These are phyloP conservation scores for Drosophila rhopaloa DNA, from an alignment of 1,140 invertebrate genomes.

Conservation along the genomic window DNA sequence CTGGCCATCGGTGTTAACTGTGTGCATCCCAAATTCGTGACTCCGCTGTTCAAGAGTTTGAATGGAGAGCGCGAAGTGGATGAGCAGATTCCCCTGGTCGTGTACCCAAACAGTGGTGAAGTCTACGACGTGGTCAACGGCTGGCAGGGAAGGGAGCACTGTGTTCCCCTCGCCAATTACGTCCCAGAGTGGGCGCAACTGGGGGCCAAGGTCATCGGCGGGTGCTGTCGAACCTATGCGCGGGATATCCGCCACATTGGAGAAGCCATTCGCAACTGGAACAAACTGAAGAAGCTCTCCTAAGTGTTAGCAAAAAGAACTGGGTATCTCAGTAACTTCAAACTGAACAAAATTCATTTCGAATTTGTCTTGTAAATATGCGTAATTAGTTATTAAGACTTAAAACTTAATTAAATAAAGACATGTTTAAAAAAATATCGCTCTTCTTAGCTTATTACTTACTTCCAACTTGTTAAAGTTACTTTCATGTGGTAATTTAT, in stretches of 20 bases:
- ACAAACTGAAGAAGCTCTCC: conserved; percentile 62
- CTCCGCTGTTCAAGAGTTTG: conserved; percentile 86
- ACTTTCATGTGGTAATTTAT: too few species aligned
- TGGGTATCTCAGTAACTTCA: conserved; percentile 28
- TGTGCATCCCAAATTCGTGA: conserved; percentile 87
- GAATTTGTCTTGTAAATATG: conserved; percentile 28
- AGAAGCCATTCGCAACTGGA: conserved; percentile 74
- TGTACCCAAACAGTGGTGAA: conserved; percentile 91
- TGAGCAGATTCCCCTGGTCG: conserved; percentile 86
- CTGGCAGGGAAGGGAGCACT: conserved; percentile 87
- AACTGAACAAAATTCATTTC: conserved; percentile 49
- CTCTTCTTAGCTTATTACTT: too few species aligned
- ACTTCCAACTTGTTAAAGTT: too few species aligned
- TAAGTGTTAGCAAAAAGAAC: not conserved
- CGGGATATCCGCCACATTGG: conserved; percentile 87
- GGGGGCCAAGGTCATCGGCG: conserved; percentile 90
- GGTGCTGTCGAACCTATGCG: conserved; percentile 91
- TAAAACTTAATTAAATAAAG: conserved; percentile 28
- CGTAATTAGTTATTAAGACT: conserved; percentile 26
- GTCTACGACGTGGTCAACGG: conserved; percentile 86
- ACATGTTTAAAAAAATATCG: not conserved
- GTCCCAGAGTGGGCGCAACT: conserved; percentile 89
- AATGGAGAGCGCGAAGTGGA: conserved; percentile 64
- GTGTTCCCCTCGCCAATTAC: conserved; percentile 86
- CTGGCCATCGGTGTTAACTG: conserved; percentile 96